Base-by-base conservation (phyloP, 2,888 invertebrate species). In the Clusia tigrina region DNA sequence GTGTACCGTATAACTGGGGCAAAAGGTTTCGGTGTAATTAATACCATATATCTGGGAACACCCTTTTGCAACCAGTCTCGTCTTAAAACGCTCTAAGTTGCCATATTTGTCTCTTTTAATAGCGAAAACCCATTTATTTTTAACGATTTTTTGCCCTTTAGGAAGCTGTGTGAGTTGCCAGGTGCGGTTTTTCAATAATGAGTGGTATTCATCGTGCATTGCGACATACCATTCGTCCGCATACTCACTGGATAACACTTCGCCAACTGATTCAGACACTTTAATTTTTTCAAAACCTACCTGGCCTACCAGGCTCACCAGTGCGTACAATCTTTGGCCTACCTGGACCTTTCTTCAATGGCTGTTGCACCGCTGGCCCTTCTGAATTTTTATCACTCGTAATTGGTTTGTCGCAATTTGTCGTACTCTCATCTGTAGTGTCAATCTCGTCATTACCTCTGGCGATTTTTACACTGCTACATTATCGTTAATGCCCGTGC, bases 41-140 rank as follows among this genome's bases (percentile, higher is more conserved):
- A 70, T 51, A 17, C 65, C 67, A 62, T 53, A 63, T n/a, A 57
- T 38, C 25, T 69, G 64, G 17, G 54, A 20, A 58, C 67, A 69
- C 1, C 68, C 67, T 17, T 70, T 71, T 1, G 69, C 68, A 1
- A 68, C 69, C 23, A 67, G 22, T 3, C 70, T 25, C 1, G 67
- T 63, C 37, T 67, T 68, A 15, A 62, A 64, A 10, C 62, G 62
- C 10, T 65, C 58, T 5, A 72, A 22, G 15, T 48, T 46, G 20
- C 67, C 68, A 37, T 66, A 46, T 25, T 62, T 59, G 42, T 69
- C 62, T 1, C 53, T 23, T 37, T 71, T 71, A 25, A 65, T 48
- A 12, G 51, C 60, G 20, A 54, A 72, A 0, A 69, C 69, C 71
- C 70, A 72, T 22, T 67, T 69, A 24, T 63, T 67, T 0, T 61